phyloP scores from a whole-genome alignment of 2,113 vertebrate species.

The Cebidichthys violaceus region DNA sequence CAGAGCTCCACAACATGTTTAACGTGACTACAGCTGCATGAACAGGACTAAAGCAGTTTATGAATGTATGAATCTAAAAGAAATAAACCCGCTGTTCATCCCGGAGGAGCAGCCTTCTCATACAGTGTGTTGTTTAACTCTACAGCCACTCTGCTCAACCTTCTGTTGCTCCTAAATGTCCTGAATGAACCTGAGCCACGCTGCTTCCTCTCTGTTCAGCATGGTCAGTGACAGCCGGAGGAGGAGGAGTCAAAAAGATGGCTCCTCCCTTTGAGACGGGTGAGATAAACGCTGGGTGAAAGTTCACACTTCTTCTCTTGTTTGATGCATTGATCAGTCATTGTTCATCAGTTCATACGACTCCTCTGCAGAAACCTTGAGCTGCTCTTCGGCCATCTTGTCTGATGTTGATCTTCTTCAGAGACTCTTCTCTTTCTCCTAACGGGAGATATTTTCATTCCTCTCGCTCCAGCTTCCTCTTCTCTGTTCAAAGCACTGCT shows the following conservation, averaged over 20 bases:
- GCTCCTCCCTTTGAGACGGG: background rate
- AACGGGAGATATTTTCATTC: background rate
- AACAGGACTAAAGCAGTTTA: too few relatives aligned
- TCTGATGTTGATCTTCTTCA: too few relatives aligned
- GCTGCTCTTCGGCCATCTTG: background rate
- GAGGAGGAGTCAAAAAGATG: too few relatives aligned
- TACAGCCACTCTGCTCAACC: too few relatives aligned
- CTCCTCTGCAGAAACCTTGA: background rate
- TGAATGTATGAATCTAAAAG: too few relatives aligned
- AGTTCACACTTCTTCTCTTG: conserved; percentile 73
- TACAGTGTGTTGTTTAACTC: too few relatives aligned
- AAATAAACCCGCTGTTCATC: too few relatives aligned
- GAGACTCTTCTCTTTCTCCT: background rate
- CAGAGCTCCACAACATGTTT: background rate
- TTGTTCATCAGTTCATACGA: background rate
- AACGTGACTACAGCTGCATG: background rate
- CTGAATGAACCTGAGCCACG: too few relatives aligned
- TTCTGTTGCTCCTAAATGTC: too few relatives aligned
- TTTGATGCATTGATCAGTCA: background rate
- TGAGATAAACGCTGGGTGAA: conserved; percentile 50
- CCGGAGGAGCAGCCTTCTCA: too few relatives aligned
- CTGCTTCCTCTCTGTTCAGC: too few relatives aligned
- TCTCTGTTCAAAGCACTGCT: background rate
- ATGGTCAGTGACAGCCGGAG: too few relatives aligned
- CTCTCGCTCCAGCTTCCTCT: background rate